Evolutionary conservation across 2,888 invertebrate species (phyloP).

Genomic region (Vesta saturnalis): DNA sequence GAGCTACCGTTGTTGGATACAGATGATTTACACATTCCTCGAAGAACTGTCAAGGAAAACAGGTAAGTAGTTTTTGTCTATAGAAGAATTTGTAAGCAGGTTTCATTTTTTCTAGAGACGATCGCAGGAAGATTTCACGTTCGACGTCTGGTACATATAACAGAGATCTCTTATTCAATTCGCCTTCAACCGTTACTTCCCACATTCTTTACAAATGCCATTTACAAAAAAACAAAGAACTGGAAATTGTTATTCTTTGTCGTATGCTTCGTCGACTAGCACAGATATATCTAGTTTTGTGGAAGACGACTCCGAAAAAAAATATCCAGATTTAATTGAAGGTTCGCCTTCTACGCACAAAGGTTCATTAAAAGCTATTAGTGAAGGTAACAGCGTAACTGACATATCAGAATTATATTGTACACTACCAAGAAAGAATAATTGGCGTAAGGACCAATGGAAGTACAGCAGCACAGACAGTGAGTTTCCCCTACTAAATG

Average conservation of each 20-base stretch:
- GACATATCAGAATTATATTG: constrained; percentile 66
- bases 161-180: constrained; percentile 36
- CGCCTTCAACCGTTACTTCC: constrained; percentile 37
- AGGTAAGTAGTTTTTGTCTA: constrained; percentile 63
- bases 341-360: constrained; percentile 51
- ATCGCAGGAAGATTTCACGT: constrained; percentile 58
- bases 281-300: constrained; percentile 51
- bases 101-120: constrained; percentile 60
- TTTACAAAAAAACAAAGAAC: constrained; percentile 53
- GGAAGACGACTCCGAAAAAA: constrained; percentile 50
- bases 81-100: constrained; percentile 22
- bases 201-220: constrained; percentile 49
- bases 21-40: constrained; percentile 74
- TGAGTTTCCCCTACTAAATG: constrained; percentile 76
- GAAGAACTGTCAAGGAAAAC: constrained; percentile 65
- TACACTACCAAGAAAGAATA: constrained; percentile 69
- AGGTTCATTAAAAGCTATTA: constrained; percentile 51
- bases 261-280: constrained; percentile 45
- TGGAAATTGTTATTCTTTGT: constrained; percentile 25
- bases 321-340: constrained; percentile 59
- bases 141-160: constrained; percentile 62
- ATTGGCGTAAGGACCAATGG: constrained; percentile 53
- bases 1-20: constrained; percentile 47
- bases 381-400: constrained; percentile 58
- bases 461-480: constrained; percentile 69